Base-by-base conservation (phyloP, 1,140 invertebrate species). In the Eufriesea mexicana region DNA sequence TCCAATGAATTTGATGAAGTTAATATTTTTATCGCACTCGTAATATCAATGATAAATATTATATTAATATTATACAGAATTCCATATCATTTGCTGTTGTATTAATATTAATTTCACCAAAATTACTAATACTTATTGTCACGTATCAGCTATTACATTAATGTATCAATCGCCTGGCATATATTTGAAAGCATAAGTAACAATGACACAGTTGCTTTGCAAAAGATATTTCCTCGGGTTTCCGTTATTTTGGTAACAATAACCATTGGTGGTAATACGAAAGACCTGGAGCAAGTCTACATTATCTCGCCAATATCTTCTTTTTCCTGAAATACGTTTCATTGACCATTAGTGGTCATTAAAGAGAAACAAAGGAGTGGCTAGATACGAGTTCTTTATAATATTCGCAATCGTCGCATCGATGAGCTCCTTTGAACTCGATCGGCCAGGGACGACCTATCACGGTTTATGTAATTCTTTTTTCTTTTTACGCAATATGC, bases 291-390 rank as follows among this genome's bases (percentile, higher is more conserved):
- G 28, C n/a, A 45, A 54, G 18, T 54, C 47, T 80, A 14, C 10
- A 28, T 45, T 79, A 72, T 79, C 57, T 74, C 16, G 16, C 20
- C 12, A 14, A 35, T 55, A 23, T 35, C 5, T n/a, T 28, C 28
- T 45, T 62, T 64, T 51, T 28, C 18, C 10, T 64, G 23, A 12
- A 35, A 45, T 62, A 42, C 49, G 47, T 74, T 16, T n/a, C 49
- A 28, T 20, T 54, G 49, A 74, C 59, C n/a, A 71, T 80, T 80
- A 80, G 28, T 28, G 59, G 18, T 16, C 42, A 49, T 82, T n/a
- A 35, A 76, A 76, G 42, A 42, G 54, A 82, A 82, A 82, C 59
- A 76, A 82, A 67, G 79, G 79, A 76, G 72, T n/a, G 72, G 72
- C 59, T 35, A 47, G 73, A 76, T 68, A 82, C 35, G 18, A 47